These are phyloP conservation scores for Chrosomus eos DNA, from an alignment of 2,797 vertebrate genomes.

Conservation along the genomic window DNA sequence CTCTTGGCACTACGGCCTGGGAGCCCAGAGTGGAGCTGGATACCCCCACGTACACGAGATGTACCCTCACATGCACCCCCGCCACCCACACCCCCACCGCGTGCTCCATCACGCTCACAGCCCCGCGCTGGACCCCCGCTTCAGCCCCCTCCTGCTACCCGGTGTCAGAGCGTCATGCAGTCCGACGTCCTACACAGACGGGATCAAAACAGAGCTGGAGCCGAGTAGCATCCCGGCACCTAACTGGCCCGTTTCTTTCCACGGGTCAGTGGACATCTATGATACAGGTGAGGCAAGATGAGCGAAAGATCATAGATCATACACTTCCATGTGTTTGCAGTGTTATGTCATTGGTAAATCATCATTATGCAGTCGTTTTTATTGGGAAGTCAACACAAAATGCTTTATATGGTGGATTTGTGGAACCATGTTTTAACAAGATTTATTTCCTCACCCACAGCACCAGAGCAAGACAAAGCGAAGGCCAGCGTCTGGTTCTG, in stretches of 20 bases:
- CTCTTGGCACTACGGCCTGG: slow-evolving; percentile 91
- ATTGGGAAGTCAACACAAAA: not conserved
- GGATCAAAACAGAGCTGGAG: slow-evolving; percentile 85
- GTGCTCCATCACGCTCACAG: slow-evolving; percentile 79
- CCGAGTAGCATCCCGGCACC: slow-evolving; percentile 76
- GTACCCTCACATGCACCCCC: slow-evolving; percentile 82
- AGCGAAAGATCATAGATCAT: not conserved
- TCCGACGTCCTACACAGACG: slow-evolving; percentile 81
- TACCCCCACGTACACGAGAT: slow-evolving; percentile 92
- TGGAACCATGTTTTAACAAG: slow-evolving; percentile 9
- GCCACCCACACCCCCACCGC: slow-evolving; percentile 79
- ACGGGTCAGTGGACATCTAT: slow-evolving; percentile 91
- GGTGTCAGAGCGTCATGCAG: slow-evolving; percentile 82
- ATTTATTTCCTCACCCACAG: slow-evolving; percentile 70
- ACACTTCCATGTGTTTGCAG: not conserved
- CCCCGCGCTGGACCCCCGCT: slow-evolving; percentile 85
- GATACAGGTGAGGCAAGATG: slow-evolving; percentile 83
- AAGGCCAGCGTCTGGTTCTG: slow-evolving; percentile 92
- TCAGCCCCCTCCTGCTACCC: slow-evolving; percentile 89
- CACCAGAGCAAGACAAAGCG: slow-evolving; percentile 90
- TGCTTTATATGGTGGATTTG: too few relatives aligned
- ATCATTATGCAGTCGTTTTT: not conserved
- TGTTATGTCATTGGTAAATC: not conserved
- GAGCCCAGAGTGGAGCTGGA: slow-evolving; percentile 83
- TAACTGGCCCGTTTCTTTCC: slow-evolving; percentile 89